Conservation (phyloP, 1,140 invertebrate species). For the Battus philenor region DNA sequence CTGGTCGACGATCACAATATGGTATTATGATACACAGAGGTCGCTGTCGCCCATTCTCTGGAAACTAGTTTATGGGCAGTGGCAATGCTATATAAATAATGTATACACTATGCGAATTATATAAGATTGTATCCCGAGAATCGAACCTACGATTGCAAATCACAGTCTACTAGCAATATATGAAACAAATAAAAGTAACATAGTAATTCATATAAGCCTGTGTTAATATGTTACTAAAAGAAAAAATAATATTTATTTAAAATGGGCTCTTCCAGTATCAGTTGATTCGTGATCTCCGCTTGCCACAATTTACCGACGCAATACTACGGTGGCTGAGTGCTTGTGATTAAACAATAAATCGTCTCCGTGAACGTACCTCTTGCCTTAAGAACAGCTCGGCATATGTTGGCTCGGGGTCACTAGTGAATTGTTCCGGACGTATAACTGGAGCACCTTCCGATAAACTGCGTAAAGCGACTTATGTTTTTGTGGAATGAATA, state of each 20-base stretch:
- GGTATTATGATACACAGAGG: no score
- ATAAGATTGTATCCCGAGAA: no score
- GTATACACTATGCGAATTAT: no score
- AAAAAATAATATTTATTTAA: no score
- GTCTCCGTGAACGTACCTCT: conserved; percentile 27
- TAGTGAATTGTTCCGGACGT: conserved; percentile 25
- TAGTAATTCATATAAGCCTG: not conserved
- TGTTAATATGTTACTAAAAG: no score
- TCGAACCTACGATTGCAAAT: no score
- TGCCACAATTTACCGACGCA: conserved; percentile 67
- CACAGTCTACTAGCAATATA: not conserved
- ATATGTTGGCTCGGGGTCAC: conserved; percentile 32
- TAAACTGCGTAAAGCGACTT: conserved; percentile 12
- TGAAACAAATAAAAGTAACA: not conserved
- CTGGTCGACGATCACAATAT: no score
- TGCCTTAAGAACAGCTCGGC: conserved; percentile 31
- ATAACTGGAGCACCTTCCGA: conserved; percentile 16
- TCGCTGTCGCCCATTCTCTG: no score
- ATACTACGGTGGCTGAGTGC: conserved; percentile 61
- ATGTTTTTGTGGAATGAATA: conserved; percentile 6
- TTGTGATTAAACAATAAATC: conserved; percentile 74
- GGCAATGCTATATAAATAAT: no score
- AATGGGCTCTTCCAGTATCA: conserved; percentile 26
- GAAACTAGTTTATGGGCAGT: no score
- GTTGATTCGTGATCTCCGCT: conserved; percentile 34